phyloP scores from a whole-genome alignment of 2,797 vertebrate genomes.

The Notolabrus celidotus region DNA sequence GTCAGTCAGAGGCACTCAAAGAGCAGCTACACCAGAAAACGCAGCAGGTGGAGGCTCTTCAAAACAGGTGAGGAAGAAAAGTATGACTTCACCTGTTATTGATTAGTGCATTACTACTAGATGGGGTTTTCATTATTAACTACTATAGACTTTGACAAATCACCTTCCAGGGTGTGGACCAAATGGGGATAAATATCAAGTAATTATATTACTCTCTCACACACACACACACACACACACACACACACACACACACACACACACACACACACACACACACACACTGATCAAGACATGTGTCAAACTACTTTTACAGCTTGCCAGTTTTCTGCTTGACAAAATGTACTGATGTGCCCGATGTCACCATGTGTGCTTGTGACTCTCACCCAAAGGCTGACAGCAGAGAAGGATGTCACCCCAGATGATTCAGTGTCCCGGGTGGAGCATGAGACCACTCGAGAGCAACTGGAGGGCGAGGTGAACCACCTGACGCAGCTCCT shows the following conservation, averaged over 20 bases:
- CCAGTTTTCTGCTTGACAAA: background rate
- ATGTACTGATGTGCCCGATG: background rate
- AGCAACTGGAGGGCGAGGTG: slow-evolving; percentile 87
- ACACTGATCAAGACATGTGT: background rate
- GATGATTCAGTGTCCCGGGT: slow-evolving; percentile 85
- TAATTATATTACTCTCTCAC: too few species aligned
- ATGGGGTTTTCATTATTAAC: too few species aligned
- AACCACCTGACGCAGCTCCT: slow-evolving; percentile 88
- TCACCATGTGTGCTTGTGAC: slow-evolving; percentile 2
- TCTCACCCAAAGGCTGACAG: slow-evolving; percentile 66
- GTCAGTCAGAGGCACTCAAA: slow-evolving; percentile 83
- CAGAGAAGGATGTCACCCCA: slow-evolving; percentile 83
- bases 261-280: too few species aligned
- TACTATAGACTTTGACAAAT: too few species aligned
- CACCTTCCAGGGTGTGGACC: too few species aligned
- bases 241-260: too few species aligned
- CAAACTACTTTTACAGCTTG: background rate
- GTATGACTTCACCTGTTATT: too few species aligned
- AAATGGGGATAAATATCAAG: too few species aligned
- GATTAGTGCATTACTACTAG: too few species aligned
- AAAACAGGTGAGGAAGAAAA: slow-evolving; percentile 80
- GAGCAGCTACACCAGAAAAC: slow-evolving; percentile 86
- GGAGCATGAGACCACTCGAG: slow-evolving; percentile 86
- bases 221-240: too few species aligned
- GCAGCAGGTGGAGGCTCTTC: slow-evolving; percentile 86